Base-by-base conservation (phyloP, 2,888 invertebrate genomes). In the Omphaloscelis lunosa region DNA sequence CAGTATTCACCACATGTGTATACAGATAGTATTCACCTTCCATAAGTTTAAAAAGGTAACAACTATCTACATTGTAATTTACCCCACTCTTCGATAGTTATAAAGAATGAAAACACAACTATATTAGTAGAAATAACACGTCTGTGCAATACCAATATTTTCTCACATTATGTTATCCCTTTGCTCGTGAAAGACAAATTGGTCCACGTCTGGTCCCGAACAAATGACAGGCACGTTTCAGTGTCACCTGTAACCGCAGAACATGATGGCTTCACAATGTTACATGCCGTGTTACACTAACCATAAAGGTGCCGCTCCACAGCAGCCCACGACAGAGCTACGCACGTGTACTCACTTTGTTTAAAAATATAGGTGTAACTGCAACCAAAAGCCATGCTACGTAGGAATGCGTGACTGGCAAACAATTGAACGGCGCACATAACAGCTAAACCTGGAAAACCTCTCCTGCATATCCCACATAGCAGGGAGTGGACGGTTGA, bases 181-280 rank as follows among this genome's bases (percentile, higher is more conserved):
- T 34, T 39, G 17, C 39, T 59, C 29, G 20, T 61, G 20, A 39
- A 56, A 39, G 70, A 71, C 62, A 75, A 65, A 83, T 75, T 51
- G 61, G 66, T 34, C 12, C 34, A 48, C 27, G 69, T 77, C 76
- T 85, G 73, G 61, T 58, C 27, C 58, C 17, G 48, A 77, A 82
- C 68, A 74, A 75, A 83, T 83, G 86, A 83, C 67, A 39, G 63
- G 39, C 84, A 72, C 67, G 66, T 84, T 83, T 83, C 73, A 65
- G 63, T 71, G 84, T 71, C 84, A 75, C 67, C 66, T 56, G 84
- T 71, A 58, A 83, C 84, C 84, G 71, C 86, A 84, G 56, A 68
- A 48, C 29, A 72, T 83, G 23, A 73, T 51, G 61, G 67, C 80
- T 66, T 63, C 48, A 59, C 51, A 34, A 53, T 67, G 77, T 67